Percentiles rank a stretch among this genome's conserved stretches.
Evolutionary conservation across 2,888 invertebrate genomes (phyloP).

Genomic region (Cephus runcator): DNA sequence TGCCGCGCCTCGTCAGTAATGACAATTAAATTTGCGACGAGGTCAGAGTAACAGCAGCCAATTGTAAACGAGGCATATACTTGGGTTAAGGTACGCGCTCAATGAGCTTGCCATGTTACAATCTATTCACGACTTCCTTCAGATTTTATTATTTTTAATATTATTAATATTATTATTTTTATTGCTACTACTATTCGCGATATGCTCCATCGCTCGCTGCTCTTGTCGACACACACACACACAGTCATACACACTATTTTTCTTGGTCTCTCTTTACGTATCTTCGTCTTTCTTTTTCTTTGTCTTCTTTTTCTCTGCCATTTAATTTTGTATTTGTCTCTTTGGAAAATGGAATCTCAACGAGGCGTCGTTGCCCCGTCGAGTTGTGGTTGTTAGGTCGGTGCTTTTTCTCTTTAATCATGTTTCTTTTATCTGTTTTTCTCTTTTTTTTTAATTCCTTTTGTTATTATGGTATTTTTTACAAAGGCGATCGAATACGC

Average conservation of each 20-base stretch:
- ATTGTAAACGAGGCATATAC: neutral
- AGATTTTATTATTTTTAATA: neutral
- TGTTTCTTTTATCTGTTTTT: neutral
- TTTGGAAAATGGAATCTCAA: constrained; percentile 6
- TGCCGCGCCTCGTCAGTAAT: neutral
- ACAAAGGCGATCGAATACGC: neutral
- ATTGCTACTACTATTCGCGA: neutral
- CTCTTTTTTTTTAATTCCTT: neutral
- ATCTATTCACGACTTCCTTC: neutral
- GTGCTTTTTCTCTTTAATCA: neutral
- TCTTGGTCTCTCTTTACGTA: neutral
- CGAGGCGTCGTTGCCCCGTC: constrained; percentile 9
- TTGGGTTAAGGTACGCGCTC: neutral
- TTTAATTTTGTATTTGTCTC: constrained; percentile 8
- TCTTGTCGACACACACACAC: neutral
- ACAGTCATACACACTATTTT: neutral
- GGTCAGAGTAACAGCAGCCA: neutral
- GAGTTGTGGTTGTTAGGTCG: constrained; percentile 8
- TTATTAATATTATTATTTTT: neutral
- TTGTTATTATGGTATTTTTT: neutral
- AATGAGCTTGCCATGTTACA: constrained; percentile 2
- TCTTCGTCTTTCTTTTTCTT: neutral
- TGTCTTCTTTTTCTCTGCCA: neutral
- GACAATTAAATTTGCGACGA: neutral
- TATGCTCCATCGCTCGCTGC: neutral